Base-by-base conservation (phyloP, 92 coral and sea anemone species). In the Diadumene lineata region DNA sequence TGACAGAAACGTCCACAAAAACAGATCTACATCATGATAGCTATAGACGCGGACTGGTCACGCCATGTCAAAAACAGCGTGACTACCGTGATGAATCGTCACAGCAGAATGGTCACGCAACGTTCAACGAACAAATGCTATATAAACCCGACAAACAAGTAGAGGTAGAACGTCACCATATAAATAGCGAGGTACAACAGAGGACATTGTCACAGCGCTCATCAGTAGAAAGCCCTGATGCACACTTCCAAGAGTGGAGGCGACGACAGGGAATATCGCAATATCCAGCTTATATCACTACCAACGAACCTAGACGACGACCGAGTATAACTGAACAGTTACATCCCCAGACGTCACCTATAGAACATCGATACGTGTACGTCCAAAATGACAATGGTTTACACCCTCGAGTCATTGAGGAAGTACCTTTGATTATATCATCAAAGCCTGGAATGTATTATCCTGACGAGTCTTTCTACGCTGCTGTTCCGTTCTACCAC, bases 201-300 rank as follows among this genome's bases (percentile, higher is more conserved):
- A 70, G 88, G 16, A 85, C 84, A 16, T 44, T 77, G 44, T 70
- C 85, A 2, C 90, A 86, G 16, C 85, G 82, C 29, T 80, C 94
- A 21, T 75, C 88, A 16, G 60, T 80, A 21, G 87, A 88, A 50
- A 84, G 88, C 32, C 94, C 77, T 1, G 90, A 91, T 43, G 97
- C 89, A 61, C 97, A 91, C 68, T 91, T 91, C 70, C 88, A 86
- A 34, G 90, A 91, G 68, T 91, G 97, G 97, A 60, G 77, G 0
- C 90, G 93, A 38, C 77, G 86, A 56, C 93, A 84, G 63, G 77
- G 82, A 16, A 38, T 28, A 23, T 15, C 81, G 38, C 64, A 80
- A 30, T 73, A 65, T 38, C 81, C 64, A 27, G 82, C 72, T 8
- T 65, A 69, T 71, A 31, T 43, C 48, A 71, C 88, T 16, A 33